phyloP scores from a whole-genome alignment of 37 sponge, comb jelly and placozoan genomes.

The Chondrilla cf. caribensis region DNA sequence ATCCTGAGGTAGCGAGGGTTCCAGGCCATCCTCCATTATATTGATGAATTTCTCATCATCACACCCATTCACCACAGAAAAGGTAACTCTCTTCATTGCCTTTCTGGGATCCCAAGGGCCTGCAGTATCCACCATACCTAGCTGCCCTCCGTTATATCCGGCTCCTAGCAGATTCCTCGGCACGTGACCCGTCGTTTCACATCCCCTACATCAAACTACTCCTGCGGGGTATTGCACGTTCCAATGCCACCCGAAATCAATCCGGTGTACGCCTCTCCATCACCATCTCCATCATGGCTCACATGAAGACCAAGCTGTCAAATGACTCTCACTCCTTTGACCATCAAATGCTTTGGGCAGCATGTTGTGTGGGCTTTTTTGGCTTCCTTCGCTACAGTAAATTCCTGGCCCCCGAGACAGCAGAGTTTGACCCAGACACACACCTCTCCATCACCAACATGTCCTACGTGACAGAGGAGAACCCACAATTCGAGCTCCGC shows the following conservation, averaged over 20 bases:
- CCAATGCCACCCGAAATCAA: not conserved
- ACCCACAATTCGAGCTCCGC: not conserved
- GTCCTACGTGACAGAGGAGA: not conserved
- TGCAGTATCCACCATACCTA: not conserved
- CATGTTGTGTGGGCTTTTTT: conserved; percentile 6
- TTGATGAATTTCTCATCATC: too few species aligned
- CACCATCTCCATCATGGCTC: not conserved
- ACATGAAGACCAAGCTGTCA: not conserved
- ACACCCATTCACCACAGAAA: not conserved
- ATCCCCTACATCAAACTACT: not conserved
- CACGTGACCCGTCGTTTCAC: not conserved
- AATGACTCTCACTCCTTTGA: not conserved
- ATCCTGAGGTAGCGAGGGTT: too few species aligned
- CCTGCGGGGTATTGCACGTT: not conserved
- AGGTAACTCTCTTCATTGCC: not conserved
- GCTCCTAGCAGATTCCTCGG: not conserved
- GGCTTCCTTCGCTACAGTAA: not conserved
- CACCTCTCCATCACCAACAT: not conserved
- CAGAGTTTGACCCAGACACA: not conserved
- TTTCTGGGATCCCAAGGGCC: not conserved
- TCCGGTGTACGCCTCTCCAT: not conserved
- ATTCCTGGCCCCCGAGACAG: conserved; percentile 6
- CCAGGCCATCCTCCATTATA: too few species aligned
- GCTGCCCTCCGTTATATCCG: not conserved
- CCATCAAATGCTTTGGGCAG: conserved; percentile 5